phyloP scores from a whole-genome alignment of 2,888 invertebrate genomes.

The Eilema depressum region DNA sequence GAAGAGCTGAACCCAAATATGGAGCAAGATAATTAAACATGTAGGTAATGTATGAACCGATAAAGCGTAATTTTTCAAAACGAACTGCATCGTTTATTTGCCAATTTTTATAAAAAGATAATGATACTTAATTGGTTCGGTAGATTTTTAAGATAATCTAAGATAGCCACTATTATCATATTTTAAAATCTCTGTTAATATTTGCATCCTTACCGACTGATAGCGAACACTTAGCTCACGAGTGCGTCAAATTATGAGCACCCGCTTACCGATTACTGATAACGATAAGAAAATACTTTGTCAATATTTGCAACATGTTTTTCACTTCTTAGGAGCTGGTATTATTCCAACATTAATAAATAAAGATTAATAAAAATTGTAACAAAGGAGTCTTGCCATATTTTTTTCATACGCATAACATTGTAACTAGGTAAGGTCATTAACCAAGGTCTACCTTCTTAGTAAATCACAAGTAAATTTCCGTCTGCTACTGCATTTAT shows the following conservation, averaged over 20 bases:
- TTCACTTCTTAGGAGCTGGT: neutral
- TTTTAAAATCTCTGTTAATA: conserved; percentile 67
- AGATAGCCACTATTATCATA: neutral
- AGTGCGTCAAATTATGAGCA: conserved; percentile 42
- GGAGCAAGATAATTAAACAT: neutral
- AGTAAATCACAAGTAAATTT: conserved; percentile 17
- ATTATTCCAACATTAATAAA: conserved; percentile 30
- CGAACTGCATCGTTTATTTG: neutral
- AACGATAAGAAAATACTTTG: conserved; percentile 30
- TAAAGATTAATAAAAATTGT: neutral
- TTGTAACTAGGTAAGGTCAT: neutral
- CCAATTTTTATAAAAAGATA: neutral
- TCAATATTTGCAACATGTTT: conserved; percentile 8
- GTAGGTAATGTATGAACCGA: neutral
- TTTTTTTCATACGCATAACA: neutral
- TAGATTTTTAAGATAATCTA: neutral
- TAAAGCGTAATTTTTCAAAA: neutral
- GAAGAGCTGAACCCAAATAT: neutral
- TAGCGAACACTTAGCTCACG: conserved; percentile 42
- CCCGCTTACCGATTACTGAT: conserved; percentile 37
- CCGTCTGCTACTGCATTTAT: conserved; percentile 2
- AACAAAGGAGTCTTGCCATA: conserved; percentile 7
- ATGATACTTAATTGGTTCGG: neutral
- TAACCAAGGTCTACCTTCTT: conserved; percentile 7
- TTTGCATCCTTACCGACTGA: conserved; percentile 57